Percentiles rank a stretch among this genome's conserved stretches.
phyloP scores from a whole-genome alignment of 2,888 invertebrate species.

The Thelaira solivaga region DNA sequence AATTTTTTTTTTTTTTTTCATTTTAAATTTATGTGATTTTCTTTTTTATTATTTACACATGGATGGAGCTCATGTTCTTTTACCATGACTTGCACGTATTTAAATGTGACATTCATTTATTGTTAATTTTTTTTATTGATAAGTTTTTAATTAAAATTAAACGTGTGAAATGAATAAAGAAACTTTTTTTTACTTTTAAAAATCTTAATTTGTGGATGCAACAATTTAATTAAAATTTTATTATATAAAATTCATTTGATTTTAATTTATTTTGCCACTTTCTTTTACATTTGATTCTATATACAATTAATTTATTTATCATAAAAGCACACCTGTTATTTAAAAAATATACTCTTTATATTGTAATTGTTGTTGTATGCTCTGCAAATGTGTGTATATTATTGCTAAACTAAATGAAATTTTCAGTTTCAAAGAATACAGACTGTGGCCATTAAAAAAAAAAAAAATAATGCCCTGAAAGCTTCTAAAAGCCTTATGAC shows the following conservation, averaged over 20 bases:
- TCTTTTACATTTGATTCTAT: not conserved
- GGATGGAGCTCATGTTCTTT: too few relatives aligned
- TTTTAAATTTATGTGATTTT: too few relatives aligned
- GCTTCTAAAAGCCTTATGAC: too few relatives aligned
- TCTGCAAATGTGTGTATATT: not conserved
- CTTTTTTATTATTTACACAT: not conserved
- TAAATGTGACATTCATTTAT: not conserved
- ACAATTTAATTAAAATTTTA: conserved; percentile 13
- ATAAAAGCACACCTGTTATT: not conserved
- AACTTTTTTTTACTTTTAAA: not conserved
- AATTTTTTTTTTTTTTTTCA: too few relatives aligned
- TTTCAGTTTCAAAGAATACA: too few relatives aligned
- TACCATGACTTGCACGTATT: too few relatives aligned
- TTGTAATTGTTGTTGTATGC: not conserved
- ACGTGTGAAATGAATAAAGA: not conserved
- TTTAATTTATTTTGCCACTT: not conserved
- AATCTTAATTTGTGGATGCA: not conserved
- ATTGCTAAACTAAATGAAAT: too few relatives aligned
- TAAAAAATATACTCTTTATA: not conserved
- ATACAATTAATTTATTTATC: not conserved
- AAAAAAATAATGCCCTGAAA: too few relatives aligned
- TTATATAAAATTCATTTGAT: not conserved
- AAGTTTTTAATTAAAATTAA: not conserved
- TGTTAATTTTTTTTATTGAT: not conserved
- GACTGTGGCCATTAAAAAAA: too few relatives aligned